These are phyloP conservation scores for Calliscelio sp. DNA, from an alignment of 2,888 invertebrate genomes.

Conservation along the genomic window DNA sequence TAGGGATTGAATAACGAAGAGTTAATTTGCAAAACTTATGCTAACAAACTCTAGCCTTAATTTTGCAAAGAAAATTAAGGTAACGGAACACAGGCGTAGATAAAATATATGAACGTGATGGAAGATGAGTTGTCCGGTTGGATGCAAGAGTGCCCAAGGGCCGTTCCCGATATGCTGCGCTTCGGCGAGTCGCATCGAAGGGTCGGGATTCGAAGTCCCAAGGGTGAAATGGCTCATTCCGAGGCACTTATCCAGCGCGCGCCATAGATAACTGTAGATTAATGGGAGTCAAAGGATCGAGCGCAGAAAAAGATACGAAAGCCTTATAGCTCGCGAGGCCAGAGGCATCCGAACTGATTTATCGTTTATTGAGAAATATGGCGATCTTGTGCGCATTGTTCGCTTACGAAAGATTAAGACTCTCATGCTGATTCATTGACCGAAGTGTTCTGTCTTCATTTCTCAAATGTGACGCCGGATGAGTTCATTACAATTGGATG, in stretches of 20 bases:
- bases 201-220: constrained; percentile 82
- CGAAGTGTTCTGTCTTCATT: constrained; percentile 46
- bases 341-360: constrained; percentile 83
- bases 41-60: no score
- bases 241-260: constrained; percentile 85
- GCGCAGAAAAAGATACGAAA: constrained; percentile 79
- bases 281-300: constrained; percentile 83
- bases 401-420: constrained; percentile 82
- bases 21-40: no score
- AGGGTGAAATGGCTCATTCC: constrained; percentile 86
- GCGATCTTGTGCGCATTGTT: constrained; percentile 79
- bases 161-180: constrained; percentile 76
- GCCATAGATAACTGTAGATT: constrained; percentile 86
- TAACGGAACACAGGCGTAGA: background rate
- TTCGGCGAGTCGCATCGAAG: constrained; percentile 69
- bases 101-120: constrained; percentile 39
- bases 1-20: no score
- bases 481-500: constrained; percentile 18
- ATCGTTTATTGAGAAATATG: constrained; percentile 86
- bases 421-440: constrained; percentile 72
- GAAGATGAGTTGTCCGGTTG: constrained; percentile 56
- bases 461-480: constrained; percentile 15
- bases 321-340: constrained; percentile 70
- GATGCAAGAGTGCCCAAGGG: constrained; percentile 80
- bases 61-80: constrained; percentile 33